Evolutionary conservation across 2,113 vertebrate genomes (phyloP).

Genomic region (Rhombomys opimus): DNA sequence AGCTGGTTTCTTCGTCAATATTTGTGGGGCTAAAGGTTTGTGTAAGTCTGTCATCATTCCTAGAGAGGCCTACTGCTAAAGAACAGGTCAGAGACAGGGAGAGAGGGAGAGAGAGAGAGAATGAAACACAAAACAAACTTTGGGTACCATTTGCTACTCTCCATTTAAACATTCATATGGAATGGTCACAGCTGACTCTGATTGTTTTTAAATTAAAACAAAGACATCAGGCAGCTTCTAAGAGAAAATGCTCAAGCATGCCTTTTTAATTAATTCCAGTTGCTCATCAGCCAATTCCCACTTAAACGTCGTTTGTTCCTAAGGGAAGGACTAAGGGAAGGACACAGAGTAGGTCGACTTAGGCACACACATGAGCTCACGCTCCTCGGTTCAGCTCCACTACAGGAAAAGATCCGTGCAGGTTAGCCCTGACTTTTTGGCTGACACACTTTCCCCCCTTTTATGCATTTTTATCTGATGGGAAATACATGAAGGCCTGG

Average conservation of each 20-base stretch:
- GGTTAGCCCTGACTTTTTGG: constrained; percentile 42
- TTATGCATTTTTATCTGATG: constrained; percentile 76
- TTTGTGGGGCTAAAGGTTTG: constrained; percentile 32
- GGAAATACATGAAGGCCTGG: constrained; percentile 69
- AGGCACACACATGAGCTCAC: not conserved
- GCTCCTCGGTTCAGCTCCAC: not conserved
- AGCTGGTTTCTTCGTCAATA: constrained; percentile 35
- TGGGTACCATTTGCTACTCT: not conserved
- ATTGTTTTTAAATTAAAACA: constrained; percentile 12
- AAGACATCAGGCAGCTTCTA: constrained; percentile 1
- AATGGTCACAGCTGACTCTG: not conserved
- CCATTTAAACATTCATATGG: constrained; percentile 14
- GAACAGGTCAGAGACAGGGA: not conserved
- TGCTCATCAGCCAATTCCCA: not conserved
- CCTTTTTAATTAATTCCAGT: not conserved
- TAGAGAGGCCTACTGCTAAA: constrained; percentile 25
- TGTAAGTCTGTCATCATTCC: constrained; percentile 19
- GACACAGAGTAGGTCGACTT: not conserved
- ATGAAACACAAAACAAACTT: not conserved
- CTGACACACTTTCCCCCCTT: not conserved
- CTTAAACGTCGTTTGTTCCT: not conserved
- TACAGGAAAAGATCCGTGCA: constrained; percentile 11
- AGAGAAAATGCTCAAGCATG: constrained; percentile 30
- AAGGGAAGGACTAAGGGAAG: not conserved
- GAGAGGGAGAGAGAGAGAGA: not conserved